Conservation (phyloP, 2,113 vertebrate species). For the Forbesichthys papilliferus region DNA sequence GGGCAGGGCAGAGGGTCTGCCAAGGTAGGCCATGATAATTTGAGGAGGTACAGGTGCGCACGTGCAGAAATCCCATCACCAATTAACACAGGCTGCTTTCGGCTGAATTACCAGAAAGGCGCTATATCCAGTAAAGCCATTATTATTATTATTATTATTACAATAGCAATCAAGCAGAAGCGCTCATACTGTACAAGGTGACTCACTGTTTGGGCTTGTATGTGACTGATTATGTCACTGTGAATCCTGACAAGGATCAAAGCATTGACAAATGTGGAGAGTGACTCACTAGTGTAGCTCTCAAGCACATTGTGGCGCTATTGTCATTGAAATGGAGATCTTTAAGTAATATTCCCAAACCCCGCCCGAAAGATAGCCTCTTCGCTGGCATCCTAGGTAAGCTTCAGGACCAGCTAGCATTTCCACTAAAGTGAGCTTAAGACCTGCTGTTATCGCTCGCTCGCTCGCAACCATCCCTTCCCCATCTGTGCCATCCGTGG, state of each 20-base stretch:
- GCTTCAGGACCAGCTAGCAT: neutral
- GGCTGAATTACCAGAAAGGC: too few relatives aligned
- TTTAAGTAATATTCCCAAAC: constrained; percentile 20
- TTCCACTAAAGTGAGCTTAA: constrained; percentile 17
- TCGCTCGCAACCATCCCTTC: constrained; percentile 4
- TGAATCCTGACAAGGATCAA: constrained; percentile 39
- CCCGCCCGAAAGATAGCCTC: neutral
- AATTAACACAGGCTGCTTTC: constrained; percentile 29
- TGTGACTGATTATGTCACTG: constrained; percentile 50
- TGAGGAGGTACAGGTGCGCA: constrained; percentile 33
- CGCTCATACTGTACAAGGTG: constrained; percentile 38
- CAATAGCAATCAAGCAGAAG: constrained; percentile 28
- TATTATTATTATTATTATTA: too few relatives aligned
- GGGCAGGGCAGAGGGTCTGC: constrained; percentile 55
- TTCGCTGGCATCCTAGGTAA: constrained; percentile 4
- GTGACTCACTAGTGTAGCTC: constrained; percentile 24
- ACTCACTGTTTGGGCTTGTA: constrained; percentile 50
- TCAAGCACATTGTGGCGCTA: neutral
- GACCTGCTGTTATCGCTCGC: constrained; percentile 14
- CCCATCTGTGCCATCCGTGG: constrained; percentile 17
- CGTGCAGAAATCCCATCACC: constrained; percentile 11
- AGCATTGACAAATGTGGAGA: constrained; percentile 41
- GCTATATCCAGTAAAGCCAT: too few relatives aligned
- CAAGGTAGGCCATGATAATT: constrained; percentile 19
- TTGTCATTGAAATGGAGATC: constrained; percentile 21